phyloP scores from a whole-genome alignment of 2,888 invertebrate genomes.

The Frankliniella intonsa region DNA sequence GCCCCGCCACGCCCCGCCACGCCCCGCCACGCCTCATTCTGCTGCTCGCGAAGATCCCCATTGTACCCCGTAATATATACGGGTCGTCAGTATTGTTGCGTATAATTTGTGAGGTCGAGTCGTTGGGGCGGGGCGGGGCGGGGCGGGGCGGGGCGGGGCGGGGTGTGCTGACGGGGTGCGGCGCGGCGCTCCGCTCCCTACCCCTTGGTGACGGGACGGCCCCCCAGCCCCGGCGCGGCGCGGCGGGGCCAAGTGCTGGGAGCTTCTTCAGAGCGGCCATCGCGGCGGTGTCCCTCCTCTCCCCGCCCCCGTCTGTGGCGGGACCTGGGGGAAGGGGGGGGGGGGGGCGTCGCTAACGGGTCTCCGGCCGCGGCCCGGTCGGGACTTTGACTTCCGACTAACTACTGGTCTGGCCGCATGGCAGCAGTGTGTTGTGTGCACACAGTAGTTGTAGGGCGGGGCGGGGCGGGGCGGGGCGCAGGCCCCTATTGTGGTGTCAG shows the following conservation, averaged over 20 bases:
- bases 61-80: constrained; percentile 17
- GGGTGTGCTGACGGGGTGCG: not conserved
- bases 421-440: no score
- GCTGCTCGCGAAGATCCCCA: not conserved
- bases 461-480: no score
- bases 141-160: not conserved
- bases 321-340: not conserved
- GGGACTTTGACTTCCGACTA: not conserved
- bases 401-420: not conserved
- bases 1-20: constrained; percentile 18
- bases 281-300: not conserved
- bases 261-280: no score
- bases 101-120: constrained; percentile 19
- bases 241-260: no score
- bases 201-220: no score
- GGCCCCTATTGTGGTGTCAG: not conserved
- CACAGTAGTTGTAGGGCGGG: no score
- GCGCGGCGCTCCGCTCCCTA: not conserved
- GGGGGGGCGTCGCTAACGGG: not conserved
- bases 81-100: constrained; percentile 26
- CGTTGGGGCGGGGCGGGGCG: not conserved
- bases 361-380: not conserved
- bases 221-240: no score
- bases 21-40: constrained; percentile 22
- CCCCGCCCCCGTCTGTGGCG: not conserved